Base-by-base conservation (phyloP, 1,140 invertebrate species). In the Macrotrachela quadricornifera region DNA sequence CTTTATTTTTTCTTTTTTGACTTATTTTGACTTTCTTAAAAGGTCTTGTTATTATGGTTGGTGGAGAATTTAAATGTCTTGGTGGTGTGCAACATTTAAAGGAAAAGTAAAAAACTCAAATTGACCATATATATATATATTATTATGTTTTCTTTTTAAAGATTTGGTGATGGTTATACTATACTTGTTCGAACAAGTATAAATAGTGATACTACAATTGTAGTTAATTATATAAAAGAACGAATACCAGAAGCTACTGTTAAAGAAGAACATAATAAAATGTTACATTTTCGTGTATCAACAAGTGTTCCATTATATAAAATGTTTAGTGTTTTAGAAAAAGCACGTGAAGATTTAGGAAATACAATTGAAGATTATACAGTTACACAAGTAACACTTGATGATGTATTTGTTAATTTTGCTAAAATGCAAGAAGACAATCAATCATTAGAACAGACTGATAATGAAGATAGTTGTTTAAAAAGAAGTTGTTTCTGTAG, bases 361-460 rank as follows among this genome's bases (percentile, higher is more conserved):
- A 30, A 30, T 30, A 15, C 15, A n/a, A 65, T 73, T 44, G 69
- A 69, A 50, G 72, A 73, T 56, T 74, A 73, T 57, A 71, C 70
- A 18, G 67, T 74, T 30, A 70, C 69, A 55, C 72, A 74, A 59
- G 73, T 71, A 58, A 73, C 67, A 17, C 60, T 74, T 48, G 72
- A 74, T 55, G 72, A 73, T 64, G 72, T 73, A 12, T 54, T 54
- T 17, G 21, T 49, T 13, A 54, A 48, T 39, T 54, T 54, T 42
- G 46, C 41, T 10, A 44, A 57, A 56, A 57, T 39, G 76, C 78
- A 54, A 49, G 42, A 49, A 13, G 51, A 53, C 2, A 30, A 30
- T 30, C 21, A 30, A 30, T 2, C 21, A 30, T 30, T 8, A 30
- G 21, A 30, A 30, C 21, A 30, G 8, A 4, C 21, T 30, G 21